Percentiles rank a stretch among this genome's conserved stretches.
Conservation (phyloP, 2,888 invertebrate species). For the Euclidia mi region DNA sequence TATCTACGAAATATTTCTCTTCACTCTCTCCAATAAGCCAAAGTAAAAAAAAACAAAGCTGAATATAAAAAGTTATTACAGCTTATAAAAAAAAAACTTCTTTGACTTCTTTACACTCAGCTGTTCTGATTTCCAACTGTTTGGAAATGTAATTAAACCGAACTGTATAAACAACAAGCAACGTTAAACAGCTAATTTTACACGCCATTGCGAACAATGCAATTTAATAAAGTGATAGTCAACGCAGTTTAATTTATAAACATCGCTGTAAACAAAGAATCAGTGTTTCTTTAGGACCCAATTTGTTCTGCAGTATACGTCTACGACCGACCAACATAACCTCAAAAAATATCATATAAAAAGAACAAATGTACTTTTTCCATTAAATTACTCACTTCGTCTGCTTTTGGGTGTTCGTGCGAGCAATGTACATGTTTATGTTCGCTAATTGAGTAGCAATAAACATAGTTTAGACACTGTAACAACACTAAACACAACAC, state of each 20-base stretch:
- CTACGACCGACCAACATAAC: constrained; percentile 44
- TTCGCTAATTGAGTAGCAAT: constrained; percentile 66
- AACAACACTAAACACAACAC: constrained; percentile 64
- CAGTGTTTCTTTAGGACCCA: not conserved
- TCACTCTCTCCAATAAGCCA: too few species aligned
- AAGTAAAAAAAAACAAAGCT: constrained; percentile 1
- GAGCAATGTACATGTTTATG: constrained; percentile 87
- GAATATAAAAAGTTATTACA: constrained; percentile 24
- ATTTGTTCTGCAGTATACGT: constrained; percentile 3
- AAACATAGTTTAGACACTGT: constrained; percentile 60
- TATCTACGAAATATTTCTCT: too few species aligned
- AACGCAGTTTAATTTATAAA: constrained; percentile 15
- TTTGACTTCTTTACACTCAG: not conserved
- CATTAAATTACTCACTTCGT: constrained; percentile 90
- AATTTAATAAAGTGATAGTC: constrained; percentile 16
- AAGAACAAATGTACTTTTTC: constrained; percentile 24
- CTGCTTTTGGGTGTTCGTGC: constrained; percentile 92
- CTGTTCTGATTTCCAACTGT: not conserved
- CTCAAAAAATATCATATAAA: constrained; percentile 36
- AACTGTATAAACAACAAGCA: constrained; percentile 23
- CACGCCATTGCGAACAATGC: constrained; percentile 6
- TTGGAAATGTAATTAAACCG: not conserved
- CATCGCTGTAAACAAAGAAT: constrained; percentile 19
- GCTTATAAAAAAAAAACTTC: constrained; percentile 27
- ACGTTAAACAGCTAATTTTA: not conserved